phyloP scores from a whole-genome alignment of 2,888 invertebrate genomes.

The Iphiclides podalirius region DNA sequence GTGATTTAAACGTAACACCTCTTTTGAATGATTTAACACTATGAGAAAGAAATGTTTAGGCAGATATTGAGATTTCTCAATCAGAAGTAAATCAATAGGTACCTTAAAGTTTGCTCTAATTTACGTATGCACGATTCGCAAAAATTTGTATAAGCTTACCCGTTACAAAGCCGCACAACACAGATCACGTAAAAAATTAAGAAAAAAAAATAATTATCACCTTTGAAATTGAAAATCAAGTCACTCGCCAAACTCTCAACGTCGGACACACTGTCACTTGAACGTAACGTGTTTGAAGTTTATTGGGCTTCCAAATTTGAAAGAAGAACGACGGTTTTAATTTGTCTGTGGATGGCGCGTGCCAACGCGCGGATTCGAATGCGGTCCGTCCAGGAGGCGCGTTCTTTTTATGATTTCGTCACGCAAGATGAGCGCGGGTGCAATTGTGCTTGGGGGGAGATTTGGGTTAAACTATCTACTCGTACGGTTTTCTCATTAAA shows the following conservation, averaged over 20 bases:
- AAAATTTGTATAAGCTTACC: constrained; percentile 16
- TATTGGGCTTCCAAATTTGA: constrained; percentile 37
- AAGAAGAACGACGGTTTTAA: constrained; percentile 25
- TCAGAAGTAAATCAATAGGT: too few species aligned
- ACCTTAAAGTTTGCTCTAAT: too few species aligned
- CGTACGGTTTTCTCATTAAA: constrained; percentile 13
- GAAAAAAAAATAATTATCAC: constrained; percentile 50
- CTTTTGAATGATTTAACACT: too few species aligned
- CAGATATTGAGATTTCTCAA: too few species aligned
- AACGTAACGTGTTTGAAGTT: constrained; percentile 65
- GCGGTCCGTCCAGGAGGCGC: constrained; percentile 44
- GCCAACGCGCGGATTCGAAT: constrained; percentile 54
- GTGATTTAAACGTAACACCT: too few species aligned
- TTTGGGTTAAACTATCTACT: constrained; percentile 33
- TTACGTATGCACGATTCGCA: too few species aligned
- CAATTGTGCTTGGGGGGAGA: constrained; percentile 45
- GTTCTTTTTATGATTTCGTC: constrained; percentile 75
- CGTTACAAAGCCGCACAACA: constrained; percentile 28
- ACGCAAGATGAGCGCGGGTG: constrained; percentile 57
- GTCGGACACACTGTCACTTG: constrained; percentile 70
- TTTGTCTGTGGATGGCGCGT: constrained; percentile 47
- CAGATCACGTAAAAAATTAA: constrained; percentile 37
- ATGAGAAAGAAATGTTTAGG: too few species aligned
- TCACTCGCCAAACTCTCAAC: constrained; percentile 75
- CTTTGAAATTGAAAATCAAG: constrained; percentile 71